Conservation (phyloP, 2,113 vertebrate species). For the Gallinago undulata region DNA sequence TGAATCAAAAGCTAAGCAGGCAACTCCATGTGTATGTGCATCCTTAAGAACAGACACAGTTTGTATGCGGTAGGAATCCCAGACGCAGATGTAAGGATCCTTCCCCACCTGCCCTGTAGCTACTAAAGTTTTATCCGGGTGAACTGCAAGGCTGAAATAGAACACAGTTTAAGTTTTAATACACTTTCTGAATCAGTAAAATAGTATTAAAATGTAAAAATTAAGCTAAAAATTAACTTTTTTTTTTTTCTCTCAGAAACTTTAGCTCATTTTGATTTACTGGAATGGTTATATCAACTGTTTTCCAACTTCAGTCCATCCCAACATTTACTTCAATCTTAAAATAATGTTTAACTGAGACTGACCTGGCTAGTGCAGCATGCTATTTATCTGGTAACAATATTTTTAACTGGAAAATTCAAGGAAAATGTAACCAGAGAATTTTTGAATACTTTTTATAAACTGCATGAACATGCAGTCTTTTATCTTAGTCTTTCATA, state of each 20-base stretch:
- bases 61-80: conserved; percentile 90
- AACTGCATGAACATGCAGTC: neutral
- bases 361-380: neutral
- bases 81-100: conserved; percentile 93
- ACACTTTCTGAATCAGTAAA: neutral
- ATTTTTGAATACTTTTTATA: neutral
- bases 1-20: conserved; percentile 90
- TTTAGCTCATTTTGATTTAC: neutral
- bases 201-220: neutral
- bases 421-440: neutral
- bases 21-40: conserved; percentile 92
- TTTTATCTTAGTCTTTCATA: neutral
- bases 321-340: neutral
- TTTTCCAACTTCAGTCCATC: neutral
- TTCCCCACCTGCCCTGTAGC: conserved; percentile 97
- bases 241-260: neutral
- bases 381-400: neutral
- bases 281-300: neutral
- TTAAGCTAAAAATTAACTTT: neutral
- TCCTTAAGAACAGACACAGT: conserved; percentile 95
- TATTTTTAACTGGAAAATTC: neutral
- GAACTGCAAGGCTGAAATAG: conserved; percentile 88
- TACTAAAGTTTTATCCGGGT: conserved; percentile 92
- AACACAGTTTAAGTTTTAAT: neutral
- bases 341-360: neutral